phyloP scores from a whole-genome alignment of 2,113 vertebrate genomes.

The Hoplias malabaricus region DNA sequence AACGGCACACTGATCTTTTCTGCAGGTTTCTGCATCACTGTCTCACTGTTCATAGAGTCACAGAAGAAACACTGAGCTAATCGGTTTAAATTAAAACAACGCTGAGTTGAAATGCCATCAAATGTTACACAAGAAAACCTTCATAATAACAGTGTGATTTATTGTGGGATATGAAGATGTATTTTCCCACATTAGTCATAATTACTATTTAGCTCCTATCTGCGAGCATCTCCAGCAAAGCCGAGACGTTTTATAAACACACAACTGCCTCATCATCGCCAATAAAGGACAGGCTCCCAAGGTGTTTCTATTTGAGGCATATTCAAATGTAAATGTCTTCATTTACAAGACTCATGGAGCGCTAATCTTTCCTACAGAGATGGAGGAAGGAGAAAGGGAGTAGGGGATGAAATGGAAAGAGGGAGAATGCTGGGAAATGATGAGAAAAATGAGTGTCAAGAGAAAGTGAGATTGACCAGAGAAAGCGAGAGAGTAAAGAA shows the following conservation, averaged over 20 bases:
- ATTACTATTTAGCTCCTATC: slow-evolving; percentile 41
- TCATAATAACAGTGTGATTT: background rate
- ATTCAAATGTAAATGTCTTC: slow-evolving; percentile 70
- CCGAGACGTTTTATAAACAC: slow-evolving; percentile 15
- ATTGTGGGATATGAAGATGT: background rate
- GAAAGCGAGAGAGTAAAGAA: background rate
- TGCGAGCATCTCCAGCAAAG: slow-evolving; percentile 26
- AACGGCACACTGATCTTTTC: background rate
- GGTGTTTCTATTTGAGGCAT: slow-evolving; percentile 64
- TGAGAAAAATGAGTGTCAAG: background rate
- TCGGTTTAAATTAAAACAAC: background rate
- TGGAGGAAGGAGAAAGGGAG: background rate
- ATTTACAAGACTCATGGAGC: slow-evolving; percentile 65
- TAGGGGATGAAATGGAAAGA: background rate
- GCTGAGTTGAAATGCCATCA: background rate
- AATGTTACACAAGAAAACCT: background rate
- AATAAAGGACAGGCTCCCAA: slow-evolving; percentile 50
- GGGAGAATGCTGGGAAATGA: background rate
- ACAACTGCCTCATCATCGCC: slow-evolving; percentile 11
- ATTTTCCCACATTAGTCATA: slow-evolving; percentile 38
- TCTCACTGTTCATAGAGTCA: background rate
- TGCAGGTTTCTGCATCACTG: background rate
- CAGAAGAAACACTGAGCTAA: background rate
- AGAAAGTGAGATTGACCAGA: background rate
- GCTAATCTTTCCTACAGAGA: slow-evolving; percentile 54